These are phyloP conservation scores for Nomada ferruginata DNA, from an alignment of 2,888 invertebrate genomes.

Conservation along the genomic window DNA sequence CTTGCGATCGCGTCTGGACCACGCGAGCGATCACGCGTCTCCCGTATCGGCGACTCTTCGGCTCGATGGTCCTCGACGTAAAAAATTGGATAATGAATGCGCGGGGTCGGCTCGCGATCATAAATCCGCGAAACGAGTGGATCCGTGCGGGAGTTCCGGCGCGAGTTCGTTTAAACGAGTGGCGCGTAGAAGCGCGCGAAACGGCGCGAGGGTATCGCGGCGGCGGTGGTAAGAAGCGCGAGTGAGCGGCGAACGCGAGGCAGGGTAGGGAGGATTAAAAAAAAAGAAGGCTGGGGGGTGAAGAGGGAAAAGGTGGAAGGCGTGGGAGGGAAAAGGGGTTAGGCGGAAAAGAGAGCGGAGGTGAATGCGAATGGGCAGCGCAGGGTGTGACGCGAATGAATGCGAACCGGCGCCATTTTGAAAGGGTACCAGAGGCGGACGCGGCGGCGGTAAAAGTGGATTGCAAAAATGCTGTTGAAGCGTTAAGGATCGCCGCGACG, in stretches of 20 bases:
- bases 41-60: neutral
- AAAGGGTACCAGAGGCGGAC: conserved; percentile 61
- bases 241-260: neutral
- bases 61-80: neutral
- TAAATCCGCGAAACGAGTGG: conserved; percentile 36
- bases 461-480: conserved; percentile 50
- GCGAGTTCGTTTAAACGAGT: neutral
- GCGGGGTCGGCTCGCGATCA: conserved; percentile 12
- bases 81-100: conserved; percentile 27
- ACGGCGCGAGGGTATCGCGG: neutral
- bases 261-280: too few species aligned
- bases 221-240: conserved; percentile 22
- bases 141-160: neutral
- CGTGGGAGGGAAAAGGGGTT: neutral
- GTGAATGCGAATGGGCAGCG: conserved; percentile 63
- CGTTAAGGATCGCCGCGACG: conserved; percentile 18
- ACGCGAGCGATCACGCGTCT: neutral
- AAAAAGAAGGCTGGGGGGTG: neutral
- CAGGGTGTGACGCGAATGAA: conserved; percentile 71
- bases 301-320: neutral
- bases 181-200: conserved; percentile 10
- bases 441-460: conserved; percentile 50
- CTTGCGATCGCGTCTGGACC: too few species aligned
- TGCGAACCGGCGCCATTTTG: conserved; percentile 72
- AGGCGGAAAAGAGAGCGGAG: conserved; percentile 30